Percentiles rank a stretch among this genome's conserved stretches.
These are phyloP conservation scores for Eurosta solidaginis DNA, from an alignment of 1,140 invertebrate genomes.

Conservation along the genomic window DNA sequence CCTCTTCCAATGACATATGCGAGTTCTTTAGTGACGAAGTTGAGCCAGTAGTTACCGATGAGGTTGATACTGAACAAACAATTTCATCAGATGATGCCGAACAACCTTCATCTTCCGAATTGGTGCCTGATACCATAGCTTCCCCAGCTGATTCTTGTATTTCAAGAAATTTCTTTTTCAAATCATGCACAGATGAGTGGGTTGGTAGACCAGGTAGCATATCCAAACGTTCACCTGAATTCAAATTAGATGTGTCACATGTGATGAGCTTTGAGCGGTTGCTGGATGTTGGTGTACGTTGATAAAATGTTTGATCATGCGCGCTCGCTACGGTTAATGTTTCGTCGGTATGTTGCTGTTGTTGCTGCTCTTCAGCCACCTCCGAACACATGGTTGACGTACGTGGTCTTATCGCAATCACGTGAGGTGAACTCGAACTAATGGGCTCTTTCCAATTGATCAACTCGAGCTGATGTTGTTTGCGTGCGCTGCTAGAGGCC, in stretches of 20 bases:
- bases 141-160: constrained; percentile 71
- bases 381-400: constrained; percentile 42
- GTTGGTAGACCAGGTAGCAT: constrained; percentile 35
- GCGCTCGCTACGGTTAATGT: neutral
- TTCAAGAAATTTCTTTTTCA: constrained; percentile 59
- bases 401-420: constrained; percentile 41
- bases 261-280: constrained; percentile 40
- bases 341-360: too few species aligned
- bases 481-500: constrained; percentile 25
- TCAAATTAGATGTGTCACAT: constrained; percentile 42
- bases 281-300: neutral
- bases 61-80: constrained; percentile 43
- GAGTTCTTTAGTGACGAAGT: constrained; percentile 42
- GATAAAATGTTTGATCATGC: constrained; percentile 9
- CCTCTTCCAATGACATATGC: constrained; percentile 54
- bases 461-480: constrained; percentile 15
- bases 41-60: constrained; percentile 36
- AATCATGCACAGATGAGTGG: constrained; percentile 43
- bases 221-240: constrained; percentile 36
- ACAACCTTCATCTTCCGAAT: constrained; percentile 64
- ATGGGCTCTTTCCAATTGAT: constrained; percentile 38
- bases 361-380: neutral
- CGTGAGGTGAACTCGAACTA: constrained; percentile 47
- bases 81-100: constrained; percentile 57
- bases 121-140: constrained; percentile 65